Conservation (phyloP, 2,888 invertebrate species). For the Tortricodes alternella region DNA sequence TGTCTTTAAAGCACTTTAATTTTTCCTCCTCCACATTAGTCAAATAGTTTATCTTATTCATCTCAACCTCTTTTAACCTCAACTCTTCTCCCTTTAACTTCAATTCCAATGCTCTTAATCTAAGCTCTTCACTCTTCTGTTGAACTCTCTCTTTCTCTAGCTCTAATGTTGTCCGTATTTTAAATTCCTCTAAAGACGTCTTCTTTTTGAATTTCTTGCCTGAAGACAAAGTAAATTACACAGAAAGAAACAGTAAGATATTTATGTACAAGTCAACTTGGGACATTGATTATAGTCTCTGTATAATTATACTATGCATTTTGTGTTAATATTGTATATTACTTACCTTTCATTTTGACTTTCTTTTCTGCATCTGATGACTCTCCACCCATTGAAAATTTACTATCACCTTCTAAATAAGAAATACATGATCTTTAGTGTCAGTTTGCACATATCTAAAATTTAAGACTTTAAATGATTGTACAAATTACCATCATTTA, state of each 20-base stretch:
- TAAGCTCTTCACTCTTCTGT: conserved; percentile 50
- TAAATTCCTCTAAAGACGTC: conserved; percentile 44
- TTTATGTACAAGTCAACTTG: no score
- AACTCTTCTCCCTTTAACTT: conserved; percentile 54
- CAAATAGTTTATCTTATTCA: conserved; percentile 53
- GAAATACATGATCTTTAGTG: background rate
- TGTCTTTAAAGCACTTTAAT: conserved; percentile 51
- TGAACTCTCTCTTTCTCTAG: conserved; percentile 48
- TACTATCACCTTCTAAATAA: conserved; percentile 35
- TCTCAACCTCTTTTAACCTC: conserved; percentile 51
- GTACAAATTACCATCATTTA: conserved; percentile 16
- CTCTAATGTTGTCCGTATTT: conserved; percentile 43
- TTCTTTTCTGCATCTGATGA: conserved; percentile 38
- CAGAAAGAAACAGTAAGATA: background rate
- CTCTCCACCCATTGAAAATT: conserved; percentile 34
- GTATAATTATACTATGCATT: no score
- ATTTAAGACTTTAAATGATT: background rate
- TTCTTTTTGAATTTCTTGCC: conserved; percentile 33
- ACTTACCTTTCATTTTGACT: conserved; percentile 38
- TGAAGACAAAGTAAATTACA: no score
- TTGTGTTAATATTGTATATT: no score
- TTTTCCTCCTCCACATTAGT: conserved; percentile 54
- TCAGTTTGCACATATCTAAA: background rate
- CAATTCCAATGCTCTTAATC: conserved; percentile 49
- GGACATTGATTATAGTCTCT: no score